Conservation (phyloP, 2,888 invertebrate genomes). For the Erebia epiphron region DNA sequence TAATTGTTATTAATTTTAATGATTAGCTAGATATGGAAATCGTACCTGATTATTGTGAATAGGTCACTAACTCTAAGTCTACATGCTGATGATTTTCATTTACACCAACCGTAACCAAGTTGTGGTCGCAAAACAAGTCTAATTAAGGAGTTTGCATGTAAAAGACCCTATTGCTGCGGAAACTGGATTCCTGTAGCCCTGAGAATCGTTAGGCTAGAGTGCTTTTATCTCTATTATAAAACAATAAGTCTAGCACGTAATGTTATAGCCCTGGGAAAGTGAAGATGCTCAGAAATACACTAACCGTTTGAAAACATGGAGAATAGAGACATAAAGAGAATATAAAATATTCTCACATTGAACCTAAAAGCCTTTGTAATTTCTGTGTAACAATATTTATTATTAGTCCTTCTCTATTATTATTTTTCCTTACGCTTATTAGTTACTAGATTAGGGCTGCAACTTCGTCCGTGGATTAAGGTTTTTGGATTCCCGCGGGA, state of each 20-base stretch:
- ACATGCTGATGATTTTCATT: conserved; percentile 36
- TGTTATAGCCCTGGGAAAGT: conserved; percentile 33
- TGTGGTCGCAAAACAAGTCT: conserved; percentile 49
- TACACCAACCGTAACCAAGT: conserved; percentile 37
- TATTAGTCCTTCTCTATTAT: no score
- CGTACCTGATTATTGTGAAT: no score
- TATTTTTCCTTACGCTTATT: no score
- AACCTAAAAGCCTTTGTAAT: not conserved
- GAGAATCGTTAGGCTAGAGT: conserved; percentile 36
- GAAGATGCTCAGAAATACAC: conserved; percentile 1
- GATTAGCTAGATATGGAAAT: no score
- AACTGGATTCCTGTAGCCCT: conserved; percentile 49
- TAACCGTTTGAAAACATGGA: not conserved
- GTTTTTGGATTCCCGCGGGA: no score
- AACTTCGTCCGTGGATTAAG: no score
- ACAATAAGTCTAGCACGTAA: conserved; percentile 38
- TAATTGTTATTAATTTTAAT: no score
- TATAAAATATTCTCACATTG: not conserved
- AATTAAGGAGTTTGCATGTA: conserved; percentile 57
- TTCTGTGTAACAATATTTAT: no score
- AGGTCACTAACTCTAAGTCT: no score
- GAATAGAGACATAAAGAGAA: not conserved
- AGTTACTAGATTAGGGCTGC: no score
- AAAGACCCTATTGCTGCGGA: conserved; percentile 43
- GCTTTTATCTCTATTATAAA: conserved; percentile 41